phyloP scores from a whole-genome alignment of 2,797 vertebrate species.

The Hipposideros larvatus region DNA sequence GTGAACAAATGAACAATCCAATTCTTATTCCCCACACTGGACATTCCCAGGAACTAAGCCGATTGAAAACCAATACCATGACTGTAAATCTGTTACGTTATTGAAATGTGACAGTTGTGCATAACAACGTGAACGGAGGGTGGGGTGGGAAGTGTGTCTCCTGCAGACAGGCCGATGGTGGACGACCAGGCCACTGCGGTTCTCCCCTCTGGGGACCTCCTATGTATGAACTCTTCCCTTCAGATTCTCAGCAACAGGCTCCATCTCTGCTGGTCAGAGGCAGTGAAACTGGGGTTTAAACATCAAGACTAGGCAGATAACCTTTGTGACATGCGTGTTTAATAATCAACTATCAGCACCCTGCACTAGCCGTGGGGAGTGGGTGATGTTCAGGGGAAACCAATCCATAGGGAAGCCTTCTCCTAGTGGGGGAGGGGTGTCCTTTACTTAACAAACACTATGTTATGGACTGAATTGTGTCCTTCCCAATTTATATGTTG shows the following conservation, averaged over 20 bases:
- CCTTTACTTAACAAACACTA: not conserved
- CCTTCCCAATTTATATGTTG: not conserved
- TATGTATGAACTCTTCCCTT: not conserved
- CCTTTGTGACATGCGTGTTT: not conserved
- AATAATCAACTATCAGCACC: not conserved
- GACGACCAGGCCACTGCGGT: not conserved
- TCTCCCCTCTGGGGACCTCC: not conserved
- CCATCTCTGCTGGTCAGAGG: not conserved
- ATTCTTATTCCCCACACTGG: slow-evolving; percentile 23
- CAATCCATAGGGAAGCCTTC: not conserved
- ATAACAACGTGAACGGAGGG: not conserved
- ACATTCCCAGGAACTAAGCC: not conserved
- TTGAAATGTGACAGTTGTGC: not conserved
- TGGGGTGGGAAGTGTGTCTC: not conserved
- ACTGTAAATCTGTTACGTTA: not conserved
- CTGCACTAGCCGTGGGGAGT: not conserved
- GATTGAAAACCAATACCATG: not conserved
- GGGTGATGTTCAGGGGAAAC: not conserved
- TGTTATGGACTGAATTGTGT: not conserved
- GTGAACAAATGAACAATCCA: slow-evolving; percentile 34
- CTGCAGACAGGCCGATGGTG: not conserved
- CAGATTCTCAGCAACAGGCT: not conserved
- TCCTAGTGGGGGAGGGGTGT: not conserved
- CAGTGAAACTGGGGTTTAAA: not conserved
- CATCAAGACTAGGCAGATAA: not conserved